Evolutionary conservation across 2,888 invertebrate genomes (phyloP), one percentile per base, ranked within the genome.

Genomic region (Sinotaia quadrata): DNA sequence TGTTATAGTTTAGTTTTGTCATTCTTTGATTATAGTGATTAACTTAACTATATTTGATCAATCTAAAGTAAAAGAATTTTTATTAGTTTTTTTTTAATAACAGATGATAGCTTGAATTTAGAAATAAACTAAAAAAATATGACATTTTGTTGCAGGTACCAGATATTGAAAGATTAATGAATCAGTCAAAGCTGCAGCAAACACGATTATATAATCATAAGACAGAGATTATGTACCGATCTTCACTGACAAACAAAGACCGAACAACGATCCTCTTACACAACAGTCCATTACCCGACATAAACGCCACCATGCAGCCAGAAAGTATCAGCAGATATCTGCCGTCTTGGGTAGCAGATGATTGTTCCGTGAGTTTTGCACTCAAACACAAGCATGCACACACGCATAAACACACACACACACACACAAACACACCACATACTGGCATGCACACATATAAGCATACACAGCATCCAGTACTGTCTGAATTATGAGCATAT

Each of bases 211-310:
- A 76, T 67, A 75, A 79, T 12, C 85, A 84, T 78, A 84, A 84
- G 75, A 76, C 81, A 31, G 84, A 84, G 72, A 73, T 87, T 36
- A 87, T 87, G 87, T 85, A 79, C 69, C 75, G 85, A 27, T 81
- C 86, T 1, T 85, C 86, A 0, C 72, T 76, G 18, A 81, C 72
- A 33, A 86, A 87, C 72, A 75, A 82, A 65, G 85, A 86, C 72
- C 70, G 83, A 24, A 81, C 83, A 15, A 76, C 80, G 31, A 80
- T 87, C 31, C 78, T 86, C n/a, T 74, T 79, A 29, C 80, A 79
- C 77, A 86, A 86, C 74, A 85, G 83, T 73, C 85, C 85, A 4
- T 68, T 83, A 12, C 84, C 86, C 15, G 78, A 82, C 61, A 73
- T 84, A 56, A 76, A 78, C 47, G 77, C 81, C 54, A 78, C 74